Conservation (phyloP, 2,888 invertebrate genomes). For the Sepioteuthis lessoniana region DNA sequence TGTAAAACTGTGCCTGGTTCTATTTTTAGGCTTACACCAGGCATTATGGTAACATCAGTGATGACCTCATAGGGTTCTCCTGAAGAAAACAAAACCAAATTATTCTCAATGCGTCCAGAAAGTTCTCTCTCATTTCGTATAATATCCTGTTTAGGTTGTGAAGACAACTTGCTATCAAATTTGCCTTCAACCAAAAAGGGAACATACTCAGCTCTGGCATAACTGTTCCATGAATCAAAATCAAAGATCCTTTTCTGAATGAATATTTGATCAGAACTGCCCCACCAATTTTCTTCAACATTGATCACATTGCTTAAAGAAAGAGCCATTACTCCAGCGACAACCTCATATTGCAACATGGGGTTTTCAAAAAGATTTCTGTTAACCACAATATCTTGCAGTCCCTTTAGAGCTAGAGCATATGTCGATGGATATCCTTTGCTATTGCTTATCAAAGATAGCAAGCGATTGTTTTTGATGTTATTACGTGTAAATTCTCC, state of each 20-base stretch:
- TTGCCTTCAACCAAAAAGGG: slow-evolving; percentile 85
- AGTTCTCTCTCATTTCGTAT: slow-evolving; percentile 54
- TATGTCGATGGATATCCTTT: slow-evolving; percentile 77
- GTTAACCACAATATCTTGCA: slow-evolving; percentile 92
- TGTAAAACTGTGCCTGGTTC: slow-evolving; percentile 92
- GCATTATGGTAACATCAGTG: slow-evolving; percentile 97
- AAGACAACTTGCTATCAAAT: slow-evolving; percentile 61
- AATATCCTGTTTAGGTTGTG: slow-evolving; percentile 61
- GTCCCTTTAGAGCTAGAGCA: slow-evolving; percentile 92
- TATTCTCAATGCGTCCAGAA: slow-evolving; percentile 80
- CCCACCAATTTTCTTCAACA: slow-evolving; percentile 98
- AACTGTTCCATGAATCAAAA: slow-evolving; percentile 99
- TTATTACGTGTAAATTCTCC: slow-evolving; percentile 77
- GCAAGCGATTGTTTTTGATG: slow-evolving; percentile 61
- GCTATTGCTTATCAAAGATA: slow-evolving; percentile 50
- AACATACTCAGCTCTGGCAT: slow-evolving; percentile 91
- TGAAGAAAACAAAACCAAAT: slow-evolving; percentile 62
- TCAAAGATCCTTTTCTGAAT: slow-evolving; percentile 93
- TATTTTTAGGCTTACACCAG: slow-evolving; percentile 88
- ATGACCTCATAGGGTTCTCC: slow-evolving; percentile 77
- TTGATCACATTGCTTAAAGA: slow-evolving; percentile 89
- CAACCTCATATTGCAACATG: slow-evolving; percentile 84
- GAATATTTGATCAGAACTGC: slow-evolving; percentile 82
- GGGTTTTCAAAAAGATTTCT: slow-evolving; percentile 87
- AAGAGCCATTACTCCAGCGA: slow-evolving; percentile 90